Evolutionary conservation across 2,797 vertebrate species (phyloP), one percentile per base, ranked within the genome.

Genomic region (Characodon lateralis): DNA sequence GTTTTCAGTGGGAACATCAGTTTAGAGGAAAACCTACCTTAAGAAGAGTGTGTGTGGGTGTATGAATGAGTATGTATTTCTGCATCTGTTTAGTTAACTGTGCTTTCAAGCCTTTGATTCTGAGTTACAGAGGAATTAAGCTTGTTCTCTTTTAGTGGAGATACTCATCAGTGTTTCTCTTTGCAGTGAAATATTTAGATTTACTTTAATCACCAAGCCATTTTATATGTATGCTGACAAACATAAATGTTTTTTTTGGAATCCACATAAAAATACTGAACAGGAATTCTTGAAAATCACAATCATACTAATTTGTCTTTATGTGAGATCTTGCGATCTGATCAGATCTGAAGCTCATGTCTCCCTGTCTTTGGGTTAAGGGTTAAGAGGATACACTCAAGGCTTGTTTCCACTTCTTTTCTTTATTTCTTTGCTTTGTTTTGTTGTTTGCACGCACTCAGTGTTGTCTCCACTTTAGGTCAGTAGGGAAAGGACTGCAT

Each of bases 1-100:
- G 71, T 76, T 87, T 83, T 84, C 77, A 77, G 35, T 75, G 43
- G 69, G 39, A 55, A 68, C 71, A 77, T 74, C 73, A 74, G 35
- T 76, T 73, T 68, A 70, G 73, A 39, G 71, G 55, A 48, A 76
- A 70, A 41, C 16, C 35, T 35, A n/a, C 18, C 58, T 59, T 39
- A 50, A 18, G 72, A 55, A 56, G 28, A 20, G 28, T 39, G 61
- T 63, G 59, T 63, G 59, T 35, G 28, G 59, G 16, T 63, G 28
- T 63, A 16, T 63, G 61, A 63, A 63, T 35, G 13, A 31, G 59
- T 16, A 5, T 31, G 59, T 61, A 31, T 61, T 14, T 31, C 59
- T 61, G 13, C 14, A 61, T 26, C 59, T 63, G 26, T 35, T 35
- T 35, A 8, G 26, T 35, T 35, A 28, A 6, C 58, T 20, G 26